phyloP scores from a whole-genome alignment of 2,888 invertebrate genomes.

The Nephrocerus scutellatus region DNA sequence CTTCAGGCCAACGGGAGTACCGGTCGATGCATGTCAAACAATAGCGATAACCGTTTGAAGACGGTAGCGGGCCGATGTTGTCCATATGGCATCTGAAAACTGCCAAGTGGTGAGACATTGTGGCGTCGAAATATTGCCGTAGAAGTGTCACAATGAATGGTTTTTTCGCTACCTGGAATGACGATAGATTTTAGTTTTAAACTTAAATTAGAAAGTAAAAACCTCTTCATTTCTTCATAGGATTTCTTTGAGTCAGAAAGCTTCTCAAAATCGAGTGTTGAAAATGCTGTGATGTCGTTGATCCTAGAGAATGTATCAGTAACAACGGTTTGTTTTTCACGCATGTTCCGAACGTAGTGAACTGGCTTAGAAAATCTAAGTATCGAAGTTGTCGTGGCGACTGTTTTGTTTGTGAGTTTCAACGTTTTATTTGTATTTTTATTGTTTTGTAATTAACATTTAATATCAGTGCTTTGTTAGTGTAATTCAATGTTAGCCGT shows the following conservation, averaged over 20 bases:
- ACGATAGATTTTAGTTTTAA: conserved; percentile 2
- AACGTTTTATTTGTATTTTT: too few species aligned
- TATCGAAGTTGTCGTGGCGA: conserved; percentile 7
- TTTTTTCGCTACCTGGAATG: conserved; percentile 6
- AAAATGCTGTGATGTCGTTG: background rate
- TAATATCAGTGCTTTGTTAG: too few species aligned
- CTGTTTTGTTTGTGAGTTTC: too few species aligned
- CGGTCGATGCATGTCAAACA: conserved; percentile 31
- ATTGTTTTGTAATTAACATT: too few species aligned
- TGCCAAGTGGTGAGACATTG: too few species aligned
- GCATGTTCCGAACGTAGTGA: conserved; percentile 1
- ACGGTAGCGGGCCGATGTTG: conserved; percentile 43
- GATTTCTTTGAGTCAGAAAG: background rate
- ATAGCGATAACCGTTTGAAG: conserved; percentile 30
- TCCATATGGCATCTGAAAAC: too few species aligned
- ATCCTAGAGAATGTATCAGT: conserved; percentile 7
- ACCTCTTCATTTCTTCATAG: background rate
- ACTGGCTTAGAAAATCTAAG: conserved; percentile 3
- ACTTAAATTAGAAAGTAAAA: background rate
- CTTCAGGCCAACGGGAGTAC: conserved; percentile 27
- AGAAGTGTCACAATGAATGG: conserved; percentile 9
- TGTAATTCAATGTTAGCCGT: too few species aligned
- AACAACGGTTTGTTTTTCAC: conserved; percentile 5
- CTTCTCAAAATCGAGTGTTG: background rate
- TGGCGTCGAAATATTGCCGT: too few species aligned